Percentiles rank a stretch among this genome's conserved stretches.
These are phyloP conservation scores for Byasa hedistus DNA, from an alignment of 2,888 invertebrate species.

Conservation along the genomic window DNA sequence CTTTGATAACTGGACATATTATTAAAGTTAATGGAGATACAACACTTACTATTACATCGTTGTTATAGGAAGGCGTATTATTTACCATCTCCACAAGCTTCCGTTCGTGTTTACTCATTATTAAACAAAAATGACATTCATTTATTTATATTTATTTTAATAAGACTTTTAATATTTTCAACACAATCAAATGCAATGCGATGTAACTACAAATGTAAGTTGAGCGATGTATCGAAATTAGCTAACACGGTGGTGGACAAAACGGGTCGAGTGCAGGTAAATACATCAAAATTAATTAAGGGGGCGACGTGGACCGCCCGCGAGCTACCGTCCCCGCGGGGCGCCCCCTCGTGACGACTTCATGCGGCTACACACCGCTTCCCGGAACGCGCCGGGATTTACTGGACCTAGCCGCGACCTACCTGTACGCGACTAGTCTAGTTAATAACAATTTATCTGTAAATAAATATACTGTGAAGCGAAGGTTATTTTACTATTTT, in stretches of 20 bases:
- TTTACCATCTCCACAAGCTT: too few relatives aligned
- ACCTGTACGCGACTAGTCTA: slow-evolving; percentile 36
- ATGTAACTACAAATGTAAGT: background rate
- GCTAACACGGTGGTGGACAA: slow-evolving; percentile 23
- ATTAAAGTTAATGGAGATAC: too few relatives aligned
- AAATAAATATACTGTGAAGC: background rate
- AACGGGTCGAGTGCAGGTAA: slow-evolving; percentile 51
- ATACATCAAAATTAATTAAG: slow-evolving; percentile 76
- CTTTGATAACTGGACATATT: too few relatives aligned
- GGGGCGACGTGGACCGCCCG: slow-evolving; percentile 67
- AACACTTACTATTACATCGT: too few relatives aligned
- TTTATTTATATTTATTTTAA: too few relatives aligned
- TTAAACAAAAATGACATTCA: too few relatives aligned
- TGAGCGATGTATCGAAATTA: slow-evolving; percentile 4
- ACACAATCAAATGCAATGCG: background rate
- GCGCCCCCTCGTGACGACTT: slow-evolving; percentile 69
- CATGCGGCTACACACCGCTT: slow-evolving; percentile 73
- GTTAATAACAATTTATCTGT: slow-evolving; percentile 8
- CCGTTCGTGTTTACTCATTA: too few relatives aligned
- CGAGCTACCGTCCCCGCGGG: slow-evolving; percentile 69
- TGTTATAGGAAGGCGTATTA: too few relatives aligned
- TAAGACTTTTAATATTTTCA: too few relatives aligned
- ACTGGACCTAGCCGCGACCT: slow-evolving; percentile 41
- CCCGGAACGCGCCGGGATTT: slow-evolving; percentile 43
- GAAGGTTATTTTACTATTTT: too few relatives aligned